Evolutionary conservation across 2,888 invertebrate genomes (phyloP), one percentile per base, ranked within the genome.

Genomic region (Phortica okadai): DNA sequence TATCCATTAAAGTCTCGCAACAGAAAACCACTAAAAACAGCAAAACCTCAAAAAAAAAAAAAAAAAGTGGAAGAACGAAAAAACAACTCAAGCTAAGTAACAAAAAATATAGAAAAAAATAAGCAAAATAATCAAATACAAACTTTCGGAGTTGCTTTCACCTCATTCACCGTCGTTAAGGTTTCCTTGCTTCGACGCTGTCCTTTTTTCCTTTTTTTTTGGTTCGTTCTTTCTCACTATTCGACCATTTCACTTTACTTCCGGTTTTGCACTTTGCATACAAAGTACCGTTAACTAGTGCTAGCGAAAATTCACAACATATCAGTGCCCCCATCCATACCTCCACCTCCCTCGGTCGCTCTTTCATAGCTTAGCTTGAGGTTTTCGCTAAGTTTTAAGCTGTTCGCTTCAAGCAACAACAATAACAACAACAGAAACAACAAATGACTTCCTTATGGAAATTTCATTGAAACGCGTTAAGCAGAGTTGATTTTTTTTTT

Each of bases 191-290:
- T 16, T 21, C 16, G 50, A 8, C 16, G 5, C 69, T 45, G 21
- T 21, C 21, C 25, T 33, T 54, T 56, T 44, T 54, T 54, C 33
- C 25, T 59, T 25, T 16, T 11, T 62, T 25, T 21, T 62, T 10
- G 21, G 25, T 25, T 62, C 25, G 10, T 50, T 8, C 50, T 62
- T 16, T 62, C 62, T 21, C 50, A 50, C 50, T 50, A 11, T 33
- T 21, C 25, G 21, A 33, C 33, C 21, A 11, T 33, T 64, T 41
- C 78, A 79, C 82, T 83, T 82, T 77, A 79, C 80, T 85, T 87
- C 82, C 80, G 80, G 81, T 87, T 88, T 86, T 85, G 84, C 88
- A 89, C 85, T 89, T 89, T 90, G 90, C 89, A 89, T 90, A 89
- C 84, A 89, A 89, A 89, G 89, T 88, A 83, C 83, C 85, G 83